A percentile compares a stretch with the other conserved stretches of the same genome.
phyloP scores from a whole-genome alignment of 2,888 invertebrate genomes.

The Vanessa cardui region DNA sequence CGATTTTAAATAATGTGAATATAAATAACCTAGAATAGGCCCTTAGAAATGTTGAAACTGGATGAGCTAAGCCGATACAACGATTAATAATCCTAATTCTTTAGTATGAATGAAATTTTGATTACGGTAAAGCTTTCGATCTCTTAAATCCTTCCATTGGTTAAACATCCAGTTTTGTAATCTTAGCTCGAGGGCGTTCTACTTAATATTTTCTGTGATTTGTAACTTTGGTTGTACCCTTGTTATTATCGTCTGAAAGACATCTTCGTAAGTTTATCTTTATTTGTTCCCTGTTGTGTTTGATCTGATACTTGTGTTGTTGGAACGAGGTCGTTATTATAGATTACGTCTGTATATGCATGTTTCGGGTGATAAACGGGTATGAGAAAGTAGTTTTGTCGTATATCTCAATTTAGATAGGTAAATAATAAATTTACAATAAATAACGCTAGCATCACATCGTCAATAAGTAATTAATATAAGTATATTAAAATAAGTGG shows the following conservation, averaged over 20 bases:
- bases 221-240: constrained; percentile 55
- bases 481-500: constrained; percentile 62
- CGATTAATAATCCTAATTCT: constrained; percentile 61
- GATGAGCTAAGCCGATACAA: constrained; percentile 73
- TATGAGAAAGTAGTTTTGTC: constrained; percentile 63
- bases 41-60: constrained; percentile 54
- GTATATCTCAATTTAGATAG: constrained; percentile 74
- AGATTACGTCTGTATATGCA: constrained; percentile 47
- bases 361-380: constrained; percentile 78
- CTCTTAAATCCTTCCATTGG: constrained; percentile 28
- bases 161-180: constrained; percentile 28
- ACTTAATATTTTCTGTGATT: constrained; percentile 57
- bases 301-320: constrained; percentile 42
- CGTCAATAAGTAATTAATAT: constrained; percentile 64
- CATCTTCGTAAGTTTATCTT: constrained; percentile 45
- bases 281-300: constrained; percentile 44
- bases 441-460: constrained; percentile 69
- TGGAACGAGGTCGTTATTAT: constrained; percentile 34
- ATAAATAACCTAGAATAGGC: constrained; percentile 43
- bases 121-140: constrained; percentile 31
- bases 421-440: constrained; percentile 73
- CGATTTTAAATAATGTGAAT: constrained; percentile 40
- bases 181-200: constrained; percentile 41
- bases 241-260: constrained; percentile 49
- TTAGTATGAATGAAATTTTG: constrained; percentile 47